Evolutionary conservation across 1,140 invertebrate genomes (phyloP), one percentile per base, ranked within the genome.

Genomic region (Trachelipus rathkii): DNA sequence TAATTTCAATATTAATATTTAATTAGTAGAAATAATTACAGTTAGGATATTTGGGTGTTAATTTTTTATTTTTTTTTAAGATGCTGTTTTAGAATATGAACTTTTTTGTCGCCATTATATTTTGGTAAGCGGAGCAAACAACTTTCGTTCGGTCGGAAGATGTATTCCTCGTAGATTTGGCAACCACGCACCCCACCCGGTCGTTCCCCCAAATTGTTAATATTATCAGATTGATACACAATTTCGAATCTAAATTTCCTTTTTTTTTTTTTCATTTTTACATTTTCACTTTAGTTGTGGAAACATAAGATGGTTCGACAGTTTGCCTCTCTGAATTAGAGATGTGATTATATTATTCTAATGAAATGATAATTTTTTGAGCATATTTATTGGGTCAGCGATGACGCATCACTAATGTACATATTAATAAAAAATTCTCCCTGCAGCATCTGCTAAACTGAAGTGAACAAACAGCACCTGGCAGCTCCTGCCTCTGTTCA

Each of bases 101-200:
- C 1, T 33, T 33, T 33, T 33, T 33, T 33, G 33, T 19, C 50
- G 50, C 50, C 50, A 60, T 60, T 60, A 60, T 60, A 15, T 15
- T 60, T 60, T 8, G 11, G 11, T 60, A 60, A 60, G 50, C 50
- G 50, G 50, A 15, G 50, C 50, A 60, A 60, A 60, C 50, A 60
- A 60, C 50, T 60, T 60, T 60, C 50, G 50, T 13, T 33, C 50
- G 50, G 11, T 60, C 50, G 50, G 50, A 60, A 60, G 50, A 60
- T 60, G 50, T 60, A 60, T 60, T 60, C 50, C 50, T 60, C 50
- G 11, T 60, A 60, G 50, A 60, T 60, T 60, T 60, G 50, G 50
- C 50, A 60, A 60, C 50, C 50, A 15, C 50, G 50, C 50, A 60
- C 50, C 50, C 50, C 50, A 8, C 50, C 50, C 50, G 50, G 11